These are phyloP conservation scores for Scaptomyza polygonia DNA, from an alignment of 2,888 invertebrate genomes.

Conservation along the genomic window DNA sequence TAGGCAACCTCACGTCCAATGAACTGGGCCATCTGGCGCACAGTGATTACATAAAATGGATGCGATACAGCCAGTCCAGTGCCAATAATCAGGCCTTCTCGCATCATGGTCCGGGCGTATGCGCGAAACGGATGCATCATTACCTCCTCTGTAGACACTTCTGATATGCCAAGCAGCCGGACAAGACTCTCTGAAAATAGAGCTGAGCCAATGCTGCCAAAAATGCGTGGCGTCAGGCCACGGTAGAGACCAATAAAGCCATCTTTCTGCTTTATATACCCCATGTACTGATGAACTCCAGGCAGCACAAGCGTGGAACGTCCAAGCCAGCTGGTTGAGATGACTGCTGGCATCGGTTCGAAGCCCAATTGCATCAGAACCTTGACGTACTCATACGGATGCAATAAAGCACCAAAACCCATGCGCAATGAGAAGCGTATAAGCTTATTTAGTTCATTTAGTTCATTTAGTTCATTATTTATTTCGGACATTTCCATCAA, in stretches of 20 bases:
- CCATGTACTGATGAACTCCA: constrained; percentile 45
- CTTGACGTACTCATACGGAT: constrained; percentile 58
- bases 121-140: constrained; percentile 2
- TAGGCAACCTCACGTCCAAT: constrained; percentile 51
- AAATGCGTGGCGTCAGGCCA: constrained; percentile 38
- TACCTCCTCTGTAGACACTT: neutral
- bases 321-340: constrained; percentile 26
- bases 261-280: constrained; percentile 44
- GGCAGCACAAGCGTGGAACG: constrained; percentile 33
- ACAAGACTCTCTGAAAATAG: constrained; percentile 25
- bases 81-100: constrained; percentile 31
- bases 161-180: constrained; percentile 19
- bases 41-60: constrained; percentile 59
- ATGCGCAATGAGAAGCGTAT: constrained; percentile 48
- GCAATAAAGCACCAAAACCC: constrained; percentile 28
- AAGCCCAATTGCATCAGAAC: constrained; percentile 60
- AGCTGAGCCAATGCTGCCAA: constrained; percentile 15
- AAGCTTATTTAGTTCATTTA: too few relatives aligned
- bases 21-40: constrained; percentile 66
- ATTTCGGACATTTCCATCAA: neutral
- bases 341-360: constrained; percentile 46
- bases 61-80: constrained; percentile 51
- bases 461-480: constrained; percentile 31
- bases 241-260: constrained; percentile 56
- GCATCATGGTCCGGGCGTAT: constrained; percentile 29